Base-by-base conservation (phyloP, 2,888 invertebrate genomes). In the Epistrophella euchroma region DNA sequence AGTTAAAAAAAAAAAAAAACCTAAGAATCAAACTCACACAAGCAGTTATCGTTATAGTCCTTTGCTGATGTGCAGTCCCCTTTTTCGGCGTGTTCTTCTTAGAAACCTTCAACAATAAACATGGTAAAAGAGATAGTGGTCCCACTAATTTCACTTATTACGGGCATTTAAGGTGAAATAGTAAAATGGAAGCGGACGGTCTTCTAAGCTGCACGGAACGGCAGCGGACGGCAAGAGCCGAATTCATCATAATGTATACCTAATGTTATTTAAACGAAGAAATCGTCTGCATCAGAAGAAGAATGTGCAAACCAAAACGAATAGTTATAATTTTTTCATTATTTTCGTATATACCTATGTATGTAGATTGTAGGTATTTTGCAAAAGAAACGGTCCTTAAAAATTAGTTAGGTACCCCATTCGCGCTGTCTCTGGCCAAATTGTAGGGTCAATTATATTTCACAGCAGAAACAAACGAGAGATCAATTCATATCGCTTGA, bases 291-390 rank as follows among this genome's bases (percentile, higher is more conserved):
- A 25, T 7, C 9, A 22, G 15, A 64, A 17, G 19, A 17, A 70
- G 76, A 76, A 80, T 85, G 75, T 85, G 60, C 80, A 85, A 85
- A 80, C 76, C 76, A 76, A 76, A 73, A 62, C 43, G 80, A 74
- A 81, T 86, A 77, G 86, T 77, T 86, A 81, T 81, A 86, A 80
- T 85, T 79, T 82, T 81, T 81, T 82, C 81, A 86, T 86, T 86
- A 86, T 86, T 86, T 32, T 9, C 9, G 1, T 7, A 7, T 70
- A 73, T 81, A n/a, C n/a, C n/a, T n/a, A n/a, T n/a, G n/a, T n/a
- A n/a, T n/a, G n/a, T n/a, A n/a, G n/a, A n/a, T n/a, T n/a, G n/a
- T n/a, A n/a, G n/a, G n/a, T n/a, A 45, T 73, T 73, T 70, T 70
- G 66, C 47, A 32, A n/a, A 40, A 52, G 60, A 72, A 73, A 55